Percentiles rank a stretch among this genome's conserved stretches.
Conservation (phyloP, 2,797 vertebrate genomes). For the Melanotaenia parkinsoni region DNA sequence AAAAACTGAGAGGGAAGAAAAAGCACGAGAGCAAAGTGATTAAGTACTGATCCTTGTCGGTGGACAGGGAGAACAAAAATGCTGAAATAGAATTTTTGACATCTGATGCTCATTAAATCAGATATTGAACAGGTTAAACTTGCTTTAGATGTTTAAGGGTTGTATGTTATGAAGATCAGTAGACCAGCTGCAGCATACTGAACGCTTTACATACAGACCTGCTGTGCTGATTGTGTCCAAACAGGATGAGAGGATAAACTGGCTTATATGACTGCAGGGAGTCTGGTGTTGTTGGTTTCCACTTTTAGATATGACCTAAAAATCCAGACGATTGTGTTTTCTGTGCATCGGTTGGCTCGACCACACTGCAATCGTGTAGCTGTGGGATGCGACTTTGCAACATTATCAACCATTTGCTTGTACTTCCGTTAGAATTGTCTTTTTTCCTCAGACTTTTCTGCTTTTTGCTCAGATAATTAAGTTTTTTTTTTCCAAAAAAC, state of each 20-base stretch:
- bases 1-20: neutral
- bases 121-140: too few relatives aligned
- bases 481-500: neutral
- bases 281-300: slow-evolving; percentile 1
- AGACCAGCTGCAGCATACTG: neutral
- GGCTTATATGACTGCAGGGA: neutral
- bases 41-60: neutral
- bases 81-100: neutral
- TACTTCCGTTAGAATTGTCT: too few relatives aligned
- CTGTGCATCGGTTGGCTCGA: too few relatives aligned
- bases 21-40: neutral
- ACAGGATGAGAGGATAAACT: neutral
- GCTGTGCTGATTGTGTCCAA: neutral
- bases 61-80: neutral
- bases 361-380: neutral
- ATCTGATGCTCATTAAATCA: neutral
- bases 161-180: neutral
- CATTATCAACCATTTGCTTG: neutral
- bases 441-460: too few relatives aligned
- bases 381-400: neutral
- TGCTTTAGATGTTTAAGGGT: neutral
- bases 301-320: neutral
- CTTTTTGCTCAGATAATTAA: neutral
- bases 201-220: neutral
- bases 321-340: neutral